Percentiles rank a stretch among this genome's conserved stretches.
Evolutionary conservation across 2,113 vertebrate genomes (phyloP).

Genomic region (Melanostigma gelatinosum): DNA sequence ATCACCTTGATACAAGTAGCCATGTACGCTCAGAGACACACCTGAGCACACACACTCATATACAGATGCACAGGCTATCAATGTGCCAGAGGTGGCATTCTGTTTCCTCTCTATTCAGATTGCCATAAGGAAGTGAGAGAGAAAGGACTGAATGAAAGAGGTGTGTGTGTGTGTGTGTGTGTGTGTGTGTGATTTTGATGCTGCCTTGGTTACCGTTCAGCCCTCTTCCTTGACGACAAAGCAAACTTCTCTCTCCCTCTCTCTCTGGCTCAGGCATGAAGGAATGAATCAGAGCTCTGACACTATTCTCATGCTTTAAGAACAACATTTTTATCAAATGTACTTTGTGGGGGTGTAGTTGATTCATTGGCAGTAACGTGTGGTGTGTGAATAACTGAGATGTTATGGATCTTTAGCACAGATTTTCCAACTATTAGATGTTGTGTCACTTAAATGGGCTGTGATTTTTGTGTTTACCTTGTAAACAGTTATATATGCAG

Average conservation of each 20-base stretch:
- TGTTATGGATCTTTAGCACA: neutral
- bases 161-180: constrained; percentile 1
- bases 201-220: constrained; percentile 28
- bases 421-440: neutral
- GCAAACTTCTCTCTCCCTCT: neutral
- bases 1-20: too few relatives aligned
- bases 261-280: neutral
- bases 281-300: neutral
- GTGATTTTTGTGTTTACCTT: neutral
- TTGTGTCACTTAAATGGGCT: neutral
- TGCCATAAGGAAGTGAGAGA: neutral
- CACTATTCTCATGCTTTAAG: neutral
- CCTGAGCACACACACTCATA: neutral
- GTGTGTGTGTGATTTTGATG: neutral
- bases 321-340: neutral
- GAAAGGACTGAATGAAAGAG: neutral
- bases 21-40: neutral
- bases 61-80: neutral
- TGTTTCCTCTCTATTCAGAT: constrained; percentile 6
- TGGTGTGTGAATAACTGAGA: neutral
- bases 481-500: neutral
- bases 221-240: constrained; percentile 13
- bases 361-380: neutral
- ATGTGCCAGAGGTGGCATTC: neutral
- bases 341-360: neutral